Percentiles rank a stretch among this genome's conserved stretches.
These are phyloP conservation scores for Hemichromis elongatus DNA, from an alignment of 2,113 vertebrate genomes.

Conservation along the genomic window DNA sequence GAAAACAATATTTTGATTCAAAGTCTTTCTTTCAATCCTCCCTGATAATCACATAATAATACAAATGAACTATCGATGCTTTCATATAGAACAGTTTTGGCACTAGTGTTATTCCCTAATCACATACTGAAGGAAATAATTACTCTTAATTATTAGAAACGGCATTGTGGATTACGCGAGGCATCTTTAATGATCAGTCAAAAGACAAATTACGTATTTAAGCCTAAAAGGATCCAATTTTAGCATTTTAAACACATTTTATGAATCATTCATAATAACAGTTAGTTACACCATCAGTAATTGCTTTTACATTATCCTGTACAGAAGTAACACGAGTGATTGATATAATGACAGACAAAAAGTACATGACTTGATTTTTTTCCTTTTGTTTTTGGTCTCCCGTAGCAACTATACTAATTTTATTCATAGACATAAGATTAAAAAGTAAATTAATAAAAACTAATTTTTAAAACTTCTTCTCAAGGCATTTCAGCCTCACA, in stretches of 20 bases:
- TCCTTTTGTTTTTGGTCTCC: background rate
- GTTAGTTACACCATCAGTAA: background rate
- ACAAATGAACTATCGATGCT: background rate
- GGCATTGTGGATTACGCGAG: background rate
- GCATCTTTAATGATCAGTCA: background rate
- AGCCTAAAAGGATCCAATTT: background rate
- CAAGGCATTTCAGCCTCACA: constrained; percentile 3
- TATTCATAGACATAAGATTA: background rate
- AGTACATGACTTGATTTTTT: background rate
- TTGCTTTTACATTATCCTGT: background rate
- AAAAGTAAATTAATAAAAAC: background rate
- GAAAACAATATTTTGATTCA: background rate
- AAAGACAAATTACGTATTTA: background rate
- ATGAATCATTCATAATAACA: background rate
- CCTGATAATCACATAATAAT: background rate
- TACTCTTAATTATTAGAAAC: background rate
- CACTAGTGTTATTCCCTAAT: background rate
- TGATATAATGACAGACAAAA: background rate
- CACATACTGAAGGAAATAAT: background rate
- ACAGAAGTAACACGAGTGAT: background rate
- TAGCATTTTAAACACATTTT: background rate
- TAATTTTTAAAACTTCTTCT: constrained; percentile 9
- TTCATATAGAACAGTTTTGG: background rate
- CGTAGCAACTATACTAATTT: background rate
- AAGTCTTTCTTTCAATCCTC: background rate